Evolutionary conservation across 30 jellyfish, hydroid and myxozoan species (phyloP).

Genomic region (Cassiopea xamachana): DNA sequence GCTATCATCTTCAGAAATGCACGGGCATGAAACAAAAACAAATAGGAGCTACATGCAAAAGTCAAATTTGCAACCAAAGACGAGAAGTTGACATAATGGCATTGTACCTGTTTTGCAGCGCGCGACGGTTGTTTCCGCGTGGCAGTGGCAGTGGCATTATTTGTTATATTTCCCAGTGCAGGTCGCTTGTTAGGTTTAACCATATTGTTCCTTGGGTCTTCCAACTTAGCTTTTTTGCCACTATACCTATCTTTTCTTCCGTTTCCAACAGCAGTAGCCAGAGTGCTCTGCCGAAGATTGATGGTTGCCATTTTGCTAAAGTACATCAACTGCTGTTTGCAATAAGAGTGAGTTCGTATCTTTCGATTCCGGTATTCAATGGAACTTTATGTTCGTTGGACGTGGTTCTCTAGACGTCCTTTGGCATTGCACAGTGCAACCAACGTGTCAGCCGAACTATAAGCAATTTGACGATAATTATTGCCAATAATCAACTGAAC

Average conservation of each 20-base stretch:
- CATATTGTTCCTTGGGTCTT: conserved; percentile 68
- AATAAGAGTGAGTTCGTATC: conserved; percentile 28
- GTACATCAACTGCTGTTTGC: not conserved
- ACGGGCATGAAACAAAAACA: not conserved
- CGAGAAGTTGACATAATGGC: not conserved
- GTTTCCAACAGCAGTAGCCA: conserved; percentile 14
- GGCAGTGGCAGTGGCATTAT: conserved; percentile 38
- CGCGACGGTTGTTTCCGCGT: conserved; percentile 95
- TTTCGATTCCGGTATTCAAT: conserved; percentile 51
- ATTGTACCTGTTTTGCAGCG: conserved; percentile 83
- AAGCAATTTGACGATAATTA: no score
- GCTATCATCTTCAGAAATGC: no score
- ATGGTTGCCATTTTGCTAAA: conserved; percentile 47
- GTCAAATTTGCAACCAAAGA: not conserved
- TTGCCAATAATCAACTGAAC: conserved; percentile 31
- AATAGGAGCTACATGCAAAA: not conserved
- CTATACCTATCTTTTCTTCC: conserved; percentile 54
- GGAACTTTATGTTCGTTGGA: conserved; percentile 48
- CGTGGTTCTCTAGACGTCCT: not conserved
- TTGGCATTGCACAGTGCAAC: conserved; percentile 9
- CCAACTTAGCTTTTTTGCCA: conserved; percentile 76
- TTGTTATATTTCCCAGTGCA: conserved; percentile 90
- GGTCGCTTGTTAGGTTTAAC: conserved; percentile 91
- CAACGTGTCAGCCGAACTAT: not conserved
- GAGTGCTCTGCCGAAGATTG: conserved; percentile 60